A percentile compares a stretch with the other conserved stretches of the same genome.
These are phyloP conservation scores for Brachyhypopomus occidentalis DNA, from an alignment of 2,113 vertebrate genomes.

Conservation along the genomic window DNA sequence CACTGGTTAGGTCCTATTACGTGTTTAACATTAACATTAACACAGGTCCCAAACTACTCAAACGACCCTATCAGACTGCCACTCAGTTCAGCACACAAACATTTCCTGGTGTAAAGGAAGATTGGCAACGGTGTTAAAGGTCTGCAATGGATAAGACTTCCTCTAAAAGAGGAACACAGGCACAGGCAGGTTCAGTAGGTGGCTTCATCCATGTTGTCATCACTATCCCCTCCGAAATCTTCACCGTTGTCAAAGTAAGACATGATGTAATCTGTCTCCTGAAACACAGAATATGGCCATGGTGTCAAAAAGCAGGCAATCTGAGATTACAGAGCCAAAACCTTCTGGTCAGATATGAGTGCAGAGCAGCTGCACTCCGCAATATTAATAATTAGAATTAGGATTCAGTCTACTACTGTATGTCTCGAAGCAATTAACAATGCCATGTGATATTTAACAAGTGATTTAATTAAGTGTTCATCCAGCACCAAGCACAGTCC, in stretches of 20 bases:
- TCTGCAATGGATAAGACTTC: not conserved
- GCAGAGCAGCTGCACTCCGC: no score
- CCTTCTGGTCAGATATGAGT: no score
- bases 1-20: not conserved
- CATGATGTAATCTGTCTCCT: conserved; percentile 85
- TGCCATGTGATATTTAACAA: not conserved
- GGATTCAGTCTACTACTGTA: not conserved
- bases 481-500: no score
- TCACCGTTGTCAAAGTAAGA: conserved; percentile 84
- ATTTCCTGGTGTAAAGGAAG: not conserved
- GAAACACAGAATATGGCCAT: conserved; percentile 6
- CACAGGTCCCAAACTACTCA: no score
- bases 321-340: not conserved
- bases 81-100: not conserved
- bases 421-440: not conserved
- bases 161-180: not conserved
- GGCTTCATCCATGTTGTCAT: conserved; percentile 81
- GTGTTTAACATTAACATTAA: not conserved
- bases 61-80: not conserved
- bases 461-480: no score
- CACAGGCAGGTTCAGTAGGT: conserved; percentile 66
- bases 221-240: conserved; percentile 79
- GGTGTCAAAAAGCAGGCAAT: not conserved
- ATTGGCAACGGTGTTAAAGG: not conserved
- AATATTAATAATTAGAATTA: no score